Conservation (phyloP, 2,797 vertebrate genomes). For the Gobionotothen gibberifrons region DNA sequence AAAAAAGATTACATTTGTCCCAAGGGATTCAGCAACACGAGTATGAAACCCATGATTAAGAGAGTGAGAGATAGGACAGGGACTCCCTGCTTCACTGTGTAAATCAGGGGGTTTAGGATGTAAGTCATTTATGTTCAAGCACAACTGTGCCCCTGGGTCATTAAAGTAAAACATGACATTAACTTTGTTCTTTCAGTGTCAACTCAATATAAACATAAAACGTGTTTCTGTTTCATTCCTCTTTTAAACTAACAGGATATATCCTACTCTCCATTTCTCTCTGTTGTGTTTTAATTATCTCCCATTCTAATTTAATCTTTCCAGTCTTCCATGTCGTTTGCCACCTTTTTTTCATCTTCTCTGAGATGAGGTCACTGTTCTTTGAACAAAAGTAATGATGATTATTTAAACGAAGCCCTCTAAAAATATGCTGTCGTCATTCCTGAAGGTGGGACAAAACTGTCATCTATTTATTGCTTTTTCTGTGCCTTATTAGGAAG, state of each 20-base stretch:
- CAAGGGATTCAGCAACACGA: neutral
- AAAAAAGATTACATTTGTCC: neutral
- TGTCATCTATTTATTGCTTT: conserved; percentile 46
- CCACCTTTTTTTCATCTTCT: neutral
- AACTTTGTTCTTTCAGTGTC: conserved; percentile 32
- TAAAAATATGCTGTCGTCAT: conserved; percentile 60
- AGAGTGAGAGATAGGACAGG: neutral
- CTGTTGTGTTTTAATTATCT: conserved; percentile 25
- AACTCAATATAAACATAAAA: neutral
- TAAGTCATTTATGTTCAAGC: conserved; percentile 35
- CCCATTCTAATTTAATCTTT: conserved; percentile 12
- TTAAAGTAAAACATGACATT: conserved; percentile 10
- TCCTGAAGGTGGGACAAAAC: conserved; percentile 35
- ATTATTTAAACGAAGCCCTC: conserved; percentile 45
- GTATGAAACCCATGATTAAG: conserved; percentile 8
- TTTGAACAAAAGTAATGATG: conserved; percentile 53
- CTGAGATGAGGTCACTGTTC: conserved; percentile 52
- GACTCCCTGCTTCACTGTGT: neutral
- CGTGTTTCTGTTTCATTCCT: neutral
- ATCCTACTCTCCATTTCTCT: neutral
- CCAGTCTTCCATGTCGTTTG: conserved; percentile 18
- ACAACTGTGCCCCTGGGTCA: conserved; percentile 16
- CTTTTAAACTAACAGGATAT: neutral
- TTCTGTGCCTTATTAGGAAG: conserved; percentile 82
- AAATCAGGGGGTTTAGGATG: conserved; percentile 2